A percentile compares a stretch with the other conserved stretches of the same genome.
Evolutionary conservation across 1,140 invertebrate species (phyloP).

Genomic region (Lasioglossum albipes): DNA sequence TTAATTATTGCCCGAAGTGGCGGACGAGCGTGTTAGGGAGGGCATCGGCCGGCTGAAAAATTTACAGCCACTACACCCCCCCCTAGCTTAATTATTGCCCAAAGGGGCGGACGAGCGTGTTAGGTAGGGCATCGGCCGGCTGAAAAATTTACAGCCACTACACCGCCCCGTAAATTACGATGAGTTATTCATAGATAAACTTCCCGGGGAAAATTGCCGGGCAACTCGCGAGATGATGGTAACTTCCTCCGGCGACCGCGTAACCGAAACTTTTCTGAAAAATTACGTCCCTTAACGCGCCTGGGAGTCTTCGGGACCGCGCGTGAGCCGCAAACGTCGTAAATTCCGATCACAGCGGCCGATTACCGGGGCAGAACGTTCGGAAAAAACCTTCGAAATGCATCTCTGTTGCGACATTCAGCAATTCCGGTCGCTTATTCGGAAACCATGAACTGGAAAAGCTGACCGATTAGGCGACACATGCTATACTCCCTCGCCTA

Average conservation of each 20-base stretch:
- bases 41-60: neutral
- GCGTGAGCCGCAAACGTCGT: neutral
- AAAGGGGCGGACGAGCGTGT: neutral
- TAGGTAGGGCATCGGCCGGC: too few species aligned
- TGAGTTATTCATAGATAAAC: slow-evolving; percentile 43
- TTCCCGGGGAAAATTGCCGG: slow-evolving; percentile 26
- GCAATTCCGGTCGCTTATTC: too few species aligned
- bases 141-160: slow-evolving; percentile 10
- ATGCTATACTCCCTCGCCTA: too few species aligned
- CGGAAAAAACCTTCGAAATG: neutral
- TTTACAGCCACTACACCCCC: too few species aligned
- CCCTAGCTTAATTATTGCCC: slow-evolving; percentile 29
- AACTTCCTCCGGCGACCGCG: slow-evolving; percentile 24
- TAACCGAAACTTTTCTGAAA: slow-evolving; percentile 32
- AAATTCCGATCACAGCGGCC: neutral
- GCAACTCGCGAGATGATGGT: neutral
- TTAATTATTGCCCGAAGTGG: slow-evolving; percentile 21
- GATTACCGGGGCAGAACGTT: neutral
- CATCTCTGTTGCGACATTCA: too few species aligned
- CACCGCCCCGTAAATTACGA: slow-evolving; percentile 19
- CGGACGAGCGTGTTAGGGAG: neutral
- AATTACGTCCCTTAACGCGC: slow-evolving; percentile 13
- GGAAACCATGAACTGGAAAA: too few species aligned
- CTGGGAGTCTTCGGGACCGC: neutral
- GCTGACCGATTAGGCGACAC: too few species aligned